phyloP scores from a whole-genome alignment of 2,113 vertebrate genomes.

The Fukomys damarensis region DNA sequence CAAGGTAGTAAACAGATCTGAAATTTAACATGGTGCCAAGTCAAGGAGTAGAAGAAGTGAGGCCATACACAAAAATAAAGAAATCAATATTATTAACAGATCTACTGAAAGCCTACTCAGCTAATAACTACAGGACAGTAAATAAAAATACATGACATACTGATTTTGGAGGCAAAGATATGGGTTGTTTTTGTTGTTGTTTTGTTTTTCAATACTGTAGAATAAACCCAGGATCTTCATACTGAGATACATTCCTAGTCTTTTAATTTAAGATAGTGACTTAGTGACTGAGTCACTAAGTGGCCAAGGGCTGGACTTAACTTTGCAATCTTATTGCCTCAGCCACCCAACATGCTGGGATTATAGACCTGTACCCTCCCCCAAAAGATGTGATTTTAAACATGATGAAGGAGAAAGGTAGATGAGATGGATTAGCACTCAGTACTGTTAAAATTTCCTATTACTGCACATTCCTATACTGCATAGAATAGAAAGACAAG shows the following conservation, averaged over 20 bases:
- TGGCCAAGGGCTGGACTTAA: neutral
- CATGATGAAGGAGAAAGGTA: neutral
- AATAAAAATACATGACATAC: neutral
- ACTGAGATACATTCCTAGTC: neutral
- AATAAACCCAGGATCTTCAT: too few relatives aligned
- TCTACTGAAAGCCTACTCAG: neutral
- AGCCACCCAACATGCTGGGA: neutral
- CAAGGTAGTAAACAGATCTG: neutral
- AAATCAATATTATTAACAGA: neutral
- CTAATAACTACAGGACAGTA: neutral
- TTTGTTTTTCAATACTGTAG: neutral
- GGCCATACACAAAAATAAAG: neutral
- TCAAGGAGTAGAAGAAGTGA: neutral
- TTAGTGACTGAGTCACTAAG: neutral
- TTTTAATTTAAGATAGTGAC: neutral
- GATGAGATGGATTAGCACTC: neutral
- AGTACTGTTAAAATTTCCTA: neutral
- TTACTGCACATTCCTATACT: neutral
- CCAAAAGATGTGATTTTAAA: neutral
- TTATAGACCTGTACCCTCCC: neutral
- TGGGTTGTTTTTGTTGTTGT: neutral
- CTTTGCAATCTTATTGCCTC: neutral
- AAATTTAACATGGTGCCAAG: neutral
- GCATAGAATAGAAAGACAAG: neutral
- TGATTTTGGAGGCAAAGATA: neutral